These are phyloP conservation scores for Hassar affinis DNA, from an alignment of 2,113 vertebrate genomes.

Conservation along the genomic window DNA sequence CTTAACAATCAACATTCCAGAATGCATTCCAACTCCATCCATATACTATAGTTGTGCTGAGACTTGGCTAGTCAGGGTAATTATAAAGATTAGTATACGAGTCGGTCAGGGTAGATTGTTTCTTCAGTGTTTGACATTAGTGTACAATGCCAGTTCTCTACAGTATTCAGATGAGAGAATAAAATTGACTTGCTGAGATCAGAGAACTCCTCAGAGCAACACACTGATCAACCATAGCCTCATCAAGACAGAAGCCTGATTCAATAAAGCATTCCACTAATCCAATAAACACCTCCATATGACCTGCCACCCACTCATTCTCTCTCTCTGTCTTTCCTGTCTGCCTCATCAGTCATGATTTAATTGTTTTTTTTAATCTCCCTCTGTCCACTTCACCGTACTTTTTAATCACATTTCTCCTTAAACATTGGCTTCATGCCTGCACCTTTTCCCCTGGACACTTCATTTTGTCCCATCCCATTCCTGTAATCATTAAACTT, in stretches of 20 bases:
- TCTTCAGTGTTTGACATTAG: not conserved
- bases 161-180: not conserved
- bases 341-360: constrained; percentile 17
- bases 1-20: too few relatives aligned
- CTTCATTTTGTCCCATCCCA: constrained; percentile 20
- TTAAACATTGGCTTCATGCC: not conserved
- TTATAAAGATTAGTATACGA: not conserved
- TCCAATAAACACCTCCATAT: constrained; percentile 34
- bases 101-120: not conserved
- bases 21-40: not conserved
- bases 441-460: not conserved
- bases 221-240: constrained; percentile 21
- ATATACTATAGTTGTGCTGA: not conserved
- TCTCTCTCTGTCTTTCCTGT: not conserved
- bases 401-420: not conserved
- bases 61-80: not conserved
- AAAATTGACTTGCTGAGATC: not conserved
- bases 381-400: constrained; percentile 15
- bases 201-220: not conserved
- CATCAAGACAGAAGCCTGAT: constrained; percentile 51
- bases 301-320: constrained; percentile 18
- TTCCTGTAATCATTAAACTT: constrained; percentile 9
- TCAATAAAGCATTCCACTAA: constrained; percentile 47
- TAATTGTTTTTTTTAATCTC: not conserved
- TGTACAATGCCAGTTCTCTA: not conserved